A percentile compares a stretch with the other conserved stretches of the same genome.
Evolutionary conservation across 2,888 invertebrate species (phyloP).

Genomic region (Ctenicera cuprea): DNA sequence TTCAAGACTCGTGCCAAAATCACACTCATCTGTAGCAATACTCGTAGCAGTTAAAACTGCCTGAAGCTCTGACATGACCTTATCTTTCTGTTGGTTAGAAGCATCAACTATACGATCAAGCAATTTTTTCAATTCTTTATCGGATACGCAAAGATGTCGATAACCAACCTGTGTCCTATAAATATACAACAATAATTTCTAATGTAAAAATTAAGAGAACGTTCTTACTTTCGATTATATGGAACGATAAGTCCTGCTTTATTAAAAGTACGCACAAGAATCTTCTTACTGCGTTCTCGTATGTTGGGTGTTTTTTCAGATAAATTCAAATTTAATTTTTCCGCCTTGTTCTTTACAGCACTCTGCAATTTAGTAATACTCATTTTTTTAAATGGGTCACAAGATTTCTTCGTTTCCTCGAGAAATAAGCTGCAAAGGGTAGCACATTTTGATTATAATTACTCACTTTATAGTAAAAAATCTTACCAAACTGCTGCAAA

Average conservation of each 20-base stretch:
- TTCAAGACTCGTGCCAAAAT: conserved; percentile 95
- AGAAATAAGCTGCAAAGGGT: conserved; percentile 73
- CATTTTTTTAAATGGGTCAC: conserved; percentile 79
- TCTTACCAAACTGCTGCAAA: conserved; percentile 87
- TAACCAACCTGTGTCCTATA: conserved; percentile 86
- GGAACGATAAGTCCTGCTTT: conserved; percentile 91
- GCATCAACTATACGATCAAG: conserved; percentile 80
- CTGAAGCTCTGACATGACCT: conserved; percentile 82
- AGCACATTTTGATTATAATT: conserved; percentile 17
- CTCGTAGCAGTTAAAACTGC: conserved; percentile 88
- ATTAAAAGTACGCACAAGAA: conserved; percentile 85
- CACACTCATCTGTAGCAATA: conserved; percentile 95
- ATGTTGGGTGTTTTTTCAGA: conserved; percentile 77
- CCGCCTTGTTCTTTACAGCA: conserved; percentile 79
- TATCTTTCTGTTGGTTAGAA: conserved; percentile 77
- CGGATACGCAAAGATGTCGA: conserved; percentile 74
- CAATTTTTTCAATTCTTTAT: conserved; percentile 78
- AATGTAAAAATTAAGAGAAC: not conserved
- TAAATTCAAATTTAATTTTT: conserved; percentile 76
- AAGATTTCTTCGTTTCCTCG: conserved; percentile 74
- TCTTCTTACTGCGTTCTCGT: conserved; percentile 77
- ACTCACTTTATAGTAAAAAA: conserved; percentile 28
- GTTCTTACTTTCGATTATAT: conserved; percentile 79
- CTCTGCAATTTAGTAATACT: conserved; percentile 77
- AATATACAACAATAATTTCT: not conserved